Conservation (phyloP, 2,888 invertebrate species). For the Leistus spinibarbis region DNA sequence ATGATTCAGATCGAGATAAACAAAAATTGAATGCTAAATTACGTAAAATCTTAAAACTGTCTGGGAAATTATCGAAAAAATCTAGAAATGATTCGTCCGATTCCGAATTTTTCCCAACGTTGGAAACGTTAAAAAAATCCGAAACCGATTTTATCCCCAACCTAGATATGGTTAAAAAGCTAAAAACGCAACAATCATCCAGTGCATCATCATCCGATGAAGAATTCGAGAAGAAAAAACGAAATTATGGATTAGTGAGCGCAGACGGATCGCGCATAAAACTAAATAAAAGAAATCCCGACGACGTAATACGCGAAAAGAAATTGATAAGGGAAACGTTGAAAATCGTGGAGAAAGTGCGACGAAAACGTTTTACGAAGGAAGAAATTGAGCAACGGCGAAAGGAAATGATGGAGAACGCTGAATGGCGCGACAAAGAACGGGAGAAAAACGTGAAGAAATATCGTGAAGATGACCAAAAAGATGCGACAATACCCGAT, state of each 20-base stretch:
- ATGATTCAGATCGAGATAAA: conserved; percentile 43
- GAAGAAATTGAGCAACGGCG: conserved; percentile 73
- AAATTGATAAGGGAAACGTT: conserved; percentile 37
- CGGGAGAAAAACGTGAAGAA: conserved; percentile 67
- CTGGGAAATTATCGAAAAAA: conserved; percentile 9
- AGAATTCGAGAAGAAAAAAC: background rate
- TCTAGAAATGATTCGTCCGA: background rate
- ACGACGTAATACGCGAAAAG: conserved; percentile 43
- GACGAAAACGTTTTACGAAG: conserved; percentile 59
- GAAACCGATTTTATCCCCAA: background rate
- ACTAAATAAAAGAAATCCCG: conserved; percentile 42
- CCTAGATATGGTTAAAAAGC: background rate
- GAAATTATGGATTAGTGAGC: conserved; percentile 54
- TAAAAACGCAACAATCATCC: conserved; percentile 3
- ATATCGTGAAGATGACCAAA: conserved; percentile 65
- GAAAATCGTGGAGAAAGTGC: conserved; percentile 44
- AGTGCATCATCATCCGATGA: conserved; percentile 42
- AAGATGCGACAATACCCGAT: conserved; percentile 58
- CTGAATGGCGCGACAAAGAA: conserved; percentile 70
- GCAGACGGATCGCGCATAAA: conserved; percentile 54
- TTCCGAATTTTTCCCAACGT: background rate
- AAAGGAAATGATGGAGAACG: conserved; percentile 84
- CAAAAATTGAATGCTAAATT: conserved; percentile 43
- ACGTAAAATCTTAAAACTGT: too few species aligned
- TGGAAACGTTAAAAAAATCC: background rate